These are phyloP conservation scores for Rallus crepitans DNA, from an alignment of 2,797 vertebrate species.

Conservation along the genomic window DNA sequence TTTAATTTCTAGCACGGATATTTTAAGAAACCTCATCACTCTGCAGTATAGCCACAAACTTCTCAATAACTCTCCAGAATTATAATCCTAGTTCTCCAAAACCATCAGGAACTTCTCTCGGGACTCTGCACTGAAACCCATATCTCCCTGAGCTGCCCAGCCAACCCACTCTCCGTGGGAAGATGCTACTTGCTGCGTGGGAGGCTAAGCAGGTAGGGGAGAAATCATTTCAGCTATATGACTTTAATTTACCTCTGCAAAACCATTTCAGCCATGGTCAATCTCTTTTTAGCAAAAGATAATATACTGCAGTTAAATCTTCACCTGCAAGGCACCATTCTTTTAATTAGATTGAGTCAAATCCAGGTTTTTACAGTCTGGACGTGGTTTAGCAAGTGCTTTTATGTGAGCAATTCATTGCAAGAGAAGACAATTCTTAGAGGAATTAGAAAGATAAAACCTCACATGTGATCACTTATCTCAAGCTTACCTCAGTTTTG, in stretches of 20 bases:
- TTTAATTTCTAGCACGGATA: not conserved
- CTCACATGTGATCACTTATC: slow-evolving; percentile 20
- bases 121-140: not conserved
- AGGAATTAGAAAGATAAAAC: slow-evolving; percentile 28
- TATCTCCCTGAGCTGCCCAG: not conserved
- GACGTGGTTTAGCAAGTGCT: slow-evolving; percentile 58
- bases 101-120: not conserved
- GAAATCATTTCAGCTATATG: not conserved
- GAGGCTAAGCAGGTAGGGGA: not conserved
- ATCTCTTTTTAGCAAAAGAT: not conserved
- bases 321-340: slow-evolving; percentile 7
- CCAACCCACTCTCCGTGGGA: not conserved
- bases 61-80: not conserved
- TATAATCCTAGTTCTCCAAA: not conserved
- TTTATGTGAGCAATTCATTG: slow-evolving; percentile 20
- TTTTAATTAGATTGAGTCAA: slow-evolving; percentile 52
- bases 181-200: not conserved
- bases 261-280: not conserved
- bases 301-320: not conserved
- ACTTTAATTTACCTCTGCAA: not conserved
- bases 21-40: not conserved
- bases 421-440: slow-evolving; percentile 12
- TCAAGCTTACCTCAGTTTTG: slow-evolving; percentile 7
- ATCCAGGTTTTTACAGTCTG: slow-evolving; percentile 59
- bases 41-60: not conserved